Evolutionary conservation across 1,140 invertebrate genomes (phyloP), one percentile per base, ranked within the genome.

Genomic region (Heliconius nattereri): DNA sequence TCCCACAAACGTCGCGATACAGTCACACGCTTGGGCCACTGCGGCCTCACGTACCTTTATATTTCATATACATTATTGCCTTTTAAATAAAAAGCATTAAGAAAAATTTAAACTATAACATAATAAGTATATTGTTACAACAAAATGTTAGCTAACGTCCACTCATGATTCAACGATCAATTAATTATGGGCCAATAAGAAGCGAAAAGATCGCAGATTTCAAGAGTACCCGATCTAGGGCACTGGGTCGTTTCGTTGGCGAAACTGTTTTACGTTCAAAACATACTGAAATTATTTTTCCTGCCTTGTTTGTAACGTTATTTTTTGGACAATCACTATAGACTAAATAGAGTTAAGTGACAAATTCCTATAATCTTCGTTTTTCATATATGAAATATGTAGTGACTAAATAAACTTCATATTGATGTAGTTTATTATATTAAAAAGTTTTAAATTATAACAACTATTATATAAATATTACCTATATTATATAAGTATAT

Each of bases 151-250:
- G 76, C 81, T 73, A 81, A 83, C 79, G 70, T 72, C 77, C 82
- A 81, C 82, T 81, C 57, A 81, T 83, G 79, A 81, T 76, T 77
- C 79, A 81, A 84, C 80, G 79, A 84, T 80, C 83, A 81, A 84
- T 78, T 81, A 80, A 82, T 78, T 83, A 82, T 83, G 81, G 75
- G 71, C 78, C 73, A 84, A 84, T 83, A 79, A 78, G 78, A 40
- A 76, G 75, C 80, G 81, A 78, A 84, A 81, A 81, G 80, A 79
- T 78, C 76, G 82, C 78, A 76, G 75, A 80, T 60, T 81, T 84
- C 82, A 78, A 79, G 80, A 76, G 73, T 72, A 76, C 75, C 60
- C 78, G 52, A 84, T 79, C 80, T 81, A 78, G 83, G 83, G 70
- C 75, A 85, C 54, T 81, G 54, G 83, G 83, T 81, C 81, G 82